Conservation (phyloP, 1,140 invertebrate species). For the Orchesella cincta region DNA sequence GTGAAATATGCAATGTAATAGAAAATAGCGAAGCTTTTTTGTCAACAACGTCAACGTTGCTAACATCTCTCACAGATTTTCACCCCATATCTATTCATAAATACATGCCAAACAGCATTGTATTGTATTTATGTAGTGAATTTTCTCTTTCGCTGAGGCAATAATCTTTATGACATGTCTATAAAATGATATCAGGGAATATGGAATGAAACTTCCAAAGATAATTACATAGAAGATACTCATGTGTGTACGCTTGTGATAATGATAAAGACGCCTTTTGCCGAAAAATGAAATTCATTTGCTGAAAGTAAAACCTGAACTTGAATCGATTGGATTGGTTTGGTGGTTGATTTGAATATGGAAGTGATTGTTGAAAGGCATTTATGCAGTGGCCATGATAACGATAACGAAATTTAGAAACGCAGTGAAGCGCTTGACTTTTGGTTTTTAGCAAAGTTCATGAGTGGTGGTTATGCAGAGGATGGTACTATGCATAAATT, state of each 20-base stretch:
- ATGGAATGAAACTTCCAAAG: neutral
- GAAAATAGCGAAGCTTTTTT: too few relatives aligned
- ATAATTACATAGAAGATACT: neutral
- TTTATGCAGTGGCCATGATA: too few relatives aligned
- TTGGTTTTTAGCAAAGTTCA: too few relatives aligned
- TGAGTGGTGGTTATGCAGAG: too few relatives aligned
- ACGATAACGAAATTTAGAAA: too few relatives aligned
- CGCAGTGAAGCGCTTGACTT: too few relatives aligned
- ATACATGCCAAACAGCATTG: neutral
- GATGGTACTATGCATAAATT: too few relatives aligned
- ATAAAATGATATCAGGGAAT: conserved; percentile 20
- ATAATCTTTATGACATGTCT: conserved; percentile 8
- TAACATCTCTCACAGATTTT: too few relatives aligned
- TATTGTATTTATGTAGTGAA: neutral
- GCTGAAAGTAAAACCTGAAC: conserved; percentile 11
- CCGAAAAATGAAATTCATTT: neutral
- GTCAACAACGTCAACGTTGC: too few relatives aligned
- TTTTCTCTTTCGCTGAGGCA: neutral
- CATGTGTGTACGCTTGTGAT: neutral
- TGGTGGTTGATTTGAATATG: too few relatives aligned
- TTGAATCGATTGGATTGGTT: conserved; percentile 6
- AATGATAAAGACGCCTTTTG: neutral
- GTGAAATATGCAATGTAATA: neutral
- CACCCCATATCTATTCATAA: too few relatives aligned
- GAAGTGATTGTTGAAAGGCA: too few relatives aligned